Evolutionary conservation across 2,888 invertebrate genomes (phyloP).

Genomic region (Peribatodes rhomboidaria): DNA sequence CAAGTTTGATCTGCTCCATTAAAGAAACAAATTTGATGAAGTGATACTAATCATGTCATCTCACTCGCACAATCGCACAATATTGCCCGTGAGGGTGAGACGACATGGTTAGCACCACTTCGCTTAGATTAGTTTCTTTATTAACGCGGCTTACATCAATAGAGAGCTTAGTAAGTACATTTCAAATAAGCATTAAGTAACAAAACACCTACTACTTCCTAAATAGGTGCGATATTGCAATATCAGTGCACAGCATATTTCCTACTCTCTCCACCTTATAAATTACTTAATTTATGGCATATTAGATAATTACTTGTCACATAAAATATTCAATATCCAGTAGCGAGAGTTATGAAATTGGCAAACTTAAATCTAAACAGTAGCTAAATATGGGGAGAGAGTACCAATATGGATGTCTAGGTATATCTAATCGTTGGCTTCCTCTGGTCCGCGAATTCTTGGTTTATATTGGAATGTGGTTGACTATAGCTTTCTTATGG

Average conservation of each 20-base stretch:
- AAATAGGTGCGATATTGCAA: conserved; percentile 24
- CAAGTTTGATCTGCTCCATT: too few species aligned
- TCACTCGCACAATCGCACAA: too few species aligned
- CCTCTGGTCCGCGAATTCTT: conserved; percentile 22
- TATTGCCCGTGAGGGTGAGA: too few species aligned
- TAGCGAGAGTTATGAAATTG: conserved; percentile 30
- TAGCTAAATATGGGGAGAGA: conserved; percentile 29
- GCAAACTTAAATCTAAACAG: conserved; percentile 8
- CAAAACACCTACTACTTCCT: conserved; percentile 11
- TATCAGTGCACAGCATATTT: conserved; percentile 17
- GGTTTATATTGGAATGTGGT: conserved; percentile 20
- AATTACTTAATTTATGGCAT: conserved; percentile 30
- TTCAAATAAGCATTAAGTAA: conserved; percentile 15
- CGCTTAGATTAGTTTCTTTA: background rate
- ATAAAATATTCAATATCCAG: conserved; percentile 34
- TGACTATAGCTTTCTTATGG: conserved; percentile 29
- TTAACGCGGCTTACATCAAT: conserved; percentile 5
- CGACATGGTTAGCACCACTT: too few species aligned
- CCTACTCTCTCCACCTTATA: conserved; percentile 35
- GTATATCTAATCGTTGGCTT: conserved; percentile 21
- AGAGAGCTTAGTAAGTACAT: background rate
- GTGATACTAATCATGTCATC: too few species aligned
- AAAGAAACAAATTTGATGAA: too few species aligned
- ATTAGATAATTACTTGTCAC: conserved; percentile 37
- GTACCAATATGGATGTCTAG: conserved; percentile 9